Percentiles rank a stretch among this genome's conserved stretches.
phyloP scores from a whole-genome alignment of 2,797 vertebrate species.

The Nyctibius grandis region DNA sequence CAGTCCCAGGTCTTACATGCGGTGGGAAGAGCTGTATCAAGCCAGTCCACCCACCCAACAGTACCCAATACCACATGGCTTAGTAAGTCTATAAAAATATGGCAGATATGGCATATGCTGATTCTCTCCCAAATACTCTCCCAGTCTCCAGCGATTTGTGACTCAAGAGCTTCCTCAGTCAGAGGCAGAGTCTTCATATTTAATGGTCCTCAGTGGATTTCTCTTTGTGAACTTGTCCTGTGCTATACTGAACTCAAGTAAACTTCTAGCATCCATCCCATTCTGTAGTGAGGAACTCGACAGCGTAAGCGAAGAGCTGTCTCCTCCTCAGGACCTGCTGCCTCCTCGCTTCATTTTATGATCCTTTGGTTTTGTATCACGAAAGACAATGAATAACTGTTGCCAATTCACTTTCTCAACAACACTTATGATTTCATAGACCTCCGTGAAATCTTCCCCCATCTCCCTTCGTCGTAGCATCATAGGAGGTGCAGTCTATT shows the following conservation, averaged over 20 bases:
- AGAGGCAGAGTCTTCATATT: background rate
- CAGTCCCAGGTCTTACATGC: background rate
- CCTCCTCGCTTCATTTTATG: background rate
- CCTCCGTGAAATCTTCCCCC: background rate
- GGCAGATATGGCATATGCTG: fast-evolving
- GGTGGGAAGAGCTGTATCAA: background rate
- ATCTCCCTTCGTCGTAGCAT: background rate
- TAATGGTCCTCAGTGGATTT: background rate
- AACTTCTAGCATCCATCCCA: background rate
- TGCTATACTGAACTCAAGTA: background rate
- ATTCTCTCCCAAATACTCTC: background rate
- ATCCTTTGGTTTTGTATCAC: background rate
- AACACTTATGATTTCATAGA: background rate
- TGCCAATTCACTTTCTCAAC: background rate
- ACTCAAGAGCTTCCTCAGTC: background rate
- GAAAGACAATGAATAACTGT: background rate
- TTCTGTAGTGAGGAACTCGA: background rate
- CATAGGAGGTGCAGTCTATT: background rate
- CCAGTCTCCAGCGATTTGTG: fast-evolving
- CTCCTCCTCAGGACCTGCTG: background rate
- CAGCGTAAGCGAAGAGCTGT: background rate
- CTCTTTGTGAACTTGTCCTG: background rate
- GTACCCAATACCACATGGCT: background rate
- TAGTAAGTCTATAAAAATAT: background rate
- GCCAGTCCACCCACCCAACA: background rate